phyloP scores from a whole-genome alignment of 2,888 invertebrate species.

The Leucoma salicis region DNA sequence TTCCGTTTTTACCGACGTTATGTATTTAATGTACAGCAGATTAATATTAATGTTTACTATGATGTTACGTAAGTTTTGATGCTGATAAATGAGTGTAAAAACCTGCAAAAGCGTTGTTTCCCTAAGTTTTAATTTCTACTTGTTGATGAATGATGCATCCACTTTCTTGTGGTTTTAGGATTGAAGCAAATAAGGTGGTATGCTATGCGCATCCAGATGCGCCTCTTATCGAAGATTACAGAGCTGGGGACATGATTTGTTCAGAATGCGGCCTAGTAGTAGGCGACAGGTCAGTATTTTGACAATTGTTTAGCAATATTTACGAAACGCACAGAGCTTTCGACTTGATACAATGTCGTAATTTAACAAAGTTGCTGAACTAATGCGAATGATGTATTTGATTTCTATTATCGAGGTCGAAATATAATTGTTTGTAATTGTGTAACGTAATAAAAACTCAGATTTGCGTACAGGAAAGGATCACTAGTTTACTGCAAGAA shows the following conservation, averaged over 20 bases:
- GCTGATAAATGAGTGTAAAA: constrained; percentile 30
- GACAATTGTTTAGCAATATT: constrained; percentile 49
- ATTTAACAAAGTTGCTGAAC: constrained; percentile 43
- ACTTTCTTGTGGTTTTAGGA: constrained; percentile 80
- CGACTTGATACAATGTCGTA: constrained; percentile 41
- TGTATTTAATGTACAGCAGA: constrained; percentile 41
- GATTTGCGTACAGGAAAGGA: constrained; percentile 18
- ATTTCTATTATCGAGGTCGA: constrained; percentile 50
- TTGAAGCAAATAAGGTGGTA: constrained; percentile 89
- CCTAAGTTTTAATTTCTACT: constrained; percentile 57
- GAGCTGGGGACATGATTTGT: constrained; percentile 99
- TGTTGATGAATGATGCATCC: constrained; percentile 52
- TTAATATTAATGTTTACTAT: constrained; percentile 45
- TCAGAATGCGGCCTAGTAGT: constrained; percentile 99
- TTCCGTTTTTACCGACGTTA: constrained; percentile 43
- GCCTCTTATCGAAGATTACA: constrained; percentile 97
- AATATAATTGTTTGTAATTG: constrained; percentile 37
- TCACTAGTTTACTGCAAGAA: no score
- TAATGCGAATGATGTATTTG: constrained; percentile 43
- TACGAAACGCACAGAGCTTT: constrained; percentile 51
- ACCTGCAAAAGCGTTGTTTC: constrained; percentile 35
- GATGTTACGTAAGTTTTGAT: constrained; percentile 50
- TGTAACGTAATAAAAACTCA: constrained; percentile 36
- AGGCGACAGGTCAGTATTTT: constrained; percentile 91
- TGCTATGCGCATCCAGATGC: constrained; percentile 98